Base-by-base conservation (phyloP, 2,113 vertebrate species). In the Larimichthys crocea region DNA sequence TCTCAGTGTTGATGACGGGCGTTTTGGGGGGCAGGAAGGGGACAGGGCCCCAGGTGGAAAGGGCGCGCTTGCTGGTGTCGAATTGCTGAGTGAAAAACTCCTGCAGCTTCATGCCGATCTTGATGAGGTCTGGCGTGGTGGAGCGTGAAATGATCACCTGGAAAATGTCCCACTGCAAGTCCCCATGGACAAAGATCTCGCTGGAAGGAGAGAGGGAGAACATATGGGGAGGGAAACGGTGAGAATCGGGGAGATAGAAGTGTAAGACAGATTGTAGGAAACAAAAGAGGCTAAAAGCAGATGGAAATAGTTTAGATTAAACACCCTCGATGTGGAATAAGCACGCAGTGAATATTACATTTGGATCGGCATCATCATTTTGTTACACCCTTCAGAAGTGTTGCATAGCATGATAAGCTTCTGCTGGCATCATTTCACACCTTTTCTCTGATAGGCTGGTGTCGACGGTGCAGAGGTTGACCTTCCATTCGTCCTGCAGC, bases 41-140 rank as follows among this genome's bases (percentile, higher is more conserved):
- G 60, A 97, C 98, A 1, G 98, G 98, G 19, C 98, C 98, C 98
- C 98, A 99, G 0, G 98, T 99, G 75, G 98, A 99, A 56, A 99
- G 91, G 50, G 97, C 98, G 67, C 98, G 92, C 90, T 99, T 99
- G 96, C 98, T 99, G 74, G 98, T 99, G 89, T 99, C 98, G 85
- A 99, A 99, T 87, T 99, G 98, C 87, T 99, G 98, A 53, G 98
- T 99, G 87, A 99, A 99, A 92, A 99, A 99, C 94, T 99, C 98
- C 92, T 99, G 98, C 56, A 99, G 96, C 89, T 99, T 99, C 98
- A 99, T 99, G 93, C 98, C 98, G 73, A 99, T 99, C 96, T 99
- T 99, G 92, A 99, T 99, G 79, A 99, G 96, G 93, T 99, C 98
- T 61, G 98, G 98, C 0, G 98, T 99, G 53, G 98, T 99, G 0